Conservation (phyloP, 30 jellyfish, hydroid and myxozoan species). For the Chrysaora quinquecirrha region DNA sequence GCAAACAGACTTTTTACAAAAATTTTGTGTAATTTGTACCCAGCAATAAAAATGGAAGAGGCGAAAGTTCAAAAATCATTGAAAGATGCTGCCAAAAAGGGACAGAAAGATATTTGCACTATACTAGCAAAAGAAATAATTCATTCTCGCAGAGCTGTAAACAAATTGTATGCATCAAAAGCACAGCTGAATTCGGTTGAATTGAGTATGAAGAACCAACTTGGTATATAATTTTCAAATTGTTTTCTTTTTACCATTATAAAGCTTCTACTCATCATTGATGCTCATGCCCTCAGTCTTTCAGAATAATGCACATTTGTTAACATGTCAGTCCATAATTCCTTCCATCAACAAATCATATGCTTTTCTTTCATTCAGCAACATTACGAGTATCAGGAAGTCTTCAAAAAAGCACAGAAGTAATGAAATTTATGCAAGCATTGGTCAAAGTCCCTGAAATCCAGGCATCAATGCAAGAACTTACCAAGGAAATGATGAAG, state of each 20-base stretch:
- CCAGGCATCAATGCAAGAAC: constrained; percentile 90
- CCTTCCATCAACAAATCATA: no score
- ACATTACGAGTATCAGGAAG: constrained; percentile 89
- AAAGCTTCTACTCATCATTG: no score
- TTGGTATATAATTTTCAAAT: constrained; percentile 57
- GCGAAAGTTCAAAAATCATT: constrained; percentile 90
- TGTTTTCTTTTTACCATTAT: no score
- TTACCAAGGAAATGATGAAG: constrained; percentile 96
- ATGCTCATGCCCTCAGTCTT: no score
- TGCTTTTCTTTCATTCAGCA: constrained; percentile 55
- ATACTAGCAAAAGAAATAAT: constrained; percentile 93
- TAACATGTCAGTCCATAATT: no score
- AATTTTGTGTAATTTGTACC: no score
- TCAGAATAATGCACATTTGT: no score
- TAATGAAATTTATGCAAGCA: constrained; percentile 88
- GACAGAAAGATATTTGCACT: constrained; percentile 88
- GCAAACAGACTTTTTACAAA: no score
- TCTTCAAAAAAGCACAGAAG: constrained; percentile 94
- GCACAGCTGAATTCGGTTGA: constrained; percentile 98
- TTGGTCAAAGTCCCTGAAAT: constrained; percentile 96
- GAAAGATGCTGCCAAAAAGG: constrained; percentile 98
- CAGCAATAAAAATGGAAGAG: constrained; percentile 89
- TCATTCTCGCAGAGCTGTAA: constrained; percentile 91
- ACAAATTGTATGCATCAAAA: constrained; percentile 88
- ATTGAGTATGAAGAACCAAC: constrained; percentile 90